Conservation (phyloP, 2,888 invertebrate species). For the Callinectes sapidus region DNA sequence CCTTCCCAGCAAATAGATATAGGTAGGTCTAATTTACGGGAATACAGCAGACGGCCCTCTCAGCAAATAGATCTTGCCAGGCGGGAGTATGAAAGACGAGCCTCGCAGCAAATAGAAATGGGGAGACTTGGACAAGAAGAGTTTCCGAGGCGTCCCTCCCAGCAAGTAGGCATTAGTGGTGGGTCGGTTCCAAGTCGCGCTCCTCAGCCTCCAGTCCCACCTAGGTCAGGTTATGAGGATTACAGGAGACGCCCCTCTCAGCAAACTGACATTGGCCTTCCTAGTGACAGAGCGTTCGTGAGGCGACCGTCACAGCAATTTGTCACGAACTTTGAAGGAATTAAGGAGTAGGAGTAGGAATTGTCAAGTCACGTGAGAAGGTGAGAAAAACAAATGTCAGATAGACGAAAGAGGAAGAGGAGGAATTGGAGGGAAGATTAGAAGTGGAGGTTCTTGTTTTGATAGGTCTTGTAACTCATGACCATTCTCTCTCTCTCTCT, state of each 20-base stretch:
- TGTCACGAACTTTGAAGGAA: not conserved
- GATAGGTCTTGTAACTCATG: not conserved
- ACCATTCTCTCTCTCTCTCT: not conserved
- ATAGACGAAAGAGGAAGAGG: not conserved
- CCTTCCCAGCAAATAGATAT: not conserved
- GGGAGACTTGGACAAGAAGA: not conserved
- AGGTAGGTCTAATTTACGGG: not conserved
- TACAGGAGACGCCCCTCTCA: not conserved
- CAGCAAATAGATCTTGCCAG: not conserved
- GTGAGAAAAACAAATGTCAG: not conserved
- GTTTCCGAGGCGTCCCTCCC: not conserved
- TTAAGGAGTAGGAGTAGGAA: not conserved
- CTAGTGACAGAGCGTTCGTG: not conserved
- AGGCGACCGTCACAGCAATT: conserved; percentile 12
- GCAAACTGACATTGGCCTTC: not conserved
- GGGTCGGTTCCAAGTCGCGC: not conserved
- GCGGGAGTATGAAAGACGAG: not conserved
- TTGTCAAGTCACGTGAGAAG: not conserved
- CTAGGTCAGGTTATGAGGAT: not conserved
- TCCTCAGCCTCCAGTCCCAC: not conserved
- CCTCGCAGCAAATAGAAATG: not conserved
- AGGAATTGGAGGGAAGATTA: not conserved
- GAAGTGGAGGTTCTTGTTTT: not conserved
- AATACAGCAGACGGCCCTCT: not conserved
- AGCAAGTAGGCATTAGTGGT: not conserved